Base-by-base conservation (phyloP, 2,113 vertebrate genomes). In the Zosterops pallidus region DNA sequence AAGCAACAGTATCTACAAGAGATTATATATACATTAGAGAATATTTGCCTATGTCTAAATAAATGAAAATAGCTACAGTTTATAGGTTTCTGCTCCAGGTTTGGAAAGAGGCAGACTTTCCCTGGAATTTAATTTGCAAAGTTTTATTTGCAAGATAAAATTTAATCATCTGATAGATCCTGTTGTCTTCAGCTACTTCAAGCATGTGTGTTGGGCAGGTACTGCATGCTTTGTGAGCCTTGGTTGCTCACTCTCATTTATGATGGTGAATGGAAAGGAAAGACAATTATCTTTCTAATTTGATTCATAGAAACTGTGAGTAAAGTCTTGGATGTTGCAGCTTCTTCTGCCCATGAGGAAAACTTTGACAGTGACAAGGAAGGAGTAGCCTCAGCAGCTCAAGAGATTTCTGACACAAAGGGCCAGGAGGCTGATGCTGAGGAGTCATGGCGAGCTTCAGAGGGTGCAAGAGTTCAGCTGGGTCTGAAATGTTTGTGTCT, bases 281-380 rank as follows among this genome's bases (percentile, higher is more conserved):
- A 83, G 60, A 77, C 63, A 56, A 80, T 87, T 71, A 41, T 42
- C 81, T 93, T 77, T 91, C 78, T 87, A 26, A 92, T 91, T 87
- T 93, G 55, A 89, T 96, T 84, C 42, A 55, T 52, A 95, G 94
- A 95, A 94, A 42, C 91, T 76, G 86, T 59, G 55, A 89, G 26
- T 41, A 85, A 92, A 89, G 86, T 49, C 75, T 82, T 71, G 79
- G 86, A 89, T 82, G 68, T 28, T 94, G 80, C 94, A 75, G 62
- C 70, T 86, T 14, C 94, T 90, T 91, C 94, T 93, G 65, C 60
- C 67, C 63, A 44, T 0, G 86, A 95, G 63, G 89, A 94, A 74
- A 86, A 56, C 39, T 26, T 49, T 68, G 92, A 80, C 25, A 76
- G 59, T 86, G 86, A 55, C 29, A 5, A 91, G 68, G 92, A 95